phyloP scores from a whole-genome alignment of 2,888 invertebrate genomes.

The Plebejus melissa region DNA sequence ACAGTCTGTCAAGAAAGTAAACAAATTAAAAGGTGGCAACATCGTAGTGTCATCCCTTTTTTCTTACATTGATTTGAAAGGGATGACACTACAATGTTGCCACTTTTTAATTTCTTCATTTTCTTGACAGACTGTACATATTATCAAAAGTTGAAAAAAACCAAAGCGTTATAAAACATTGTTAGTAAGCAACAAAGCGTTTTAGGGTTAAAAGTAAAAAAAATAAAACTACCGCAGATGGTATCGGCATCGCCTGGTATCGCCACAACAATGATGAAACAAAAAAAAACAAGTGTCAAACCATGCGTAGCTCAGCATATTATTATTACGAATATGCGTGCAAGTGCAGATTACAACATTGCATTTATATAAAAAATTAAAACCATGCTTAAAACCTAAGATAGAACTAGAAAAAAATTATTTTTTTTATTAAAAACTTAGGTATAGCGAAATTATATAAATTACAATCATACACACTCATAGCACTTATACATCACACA shows the following conservation, averaged over 20 bases:
- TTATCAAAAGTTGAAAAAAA: neutral
- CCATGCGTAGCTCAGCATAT: conserved; percentile 59
- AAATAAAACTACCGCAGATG: conserved; percentile 82
- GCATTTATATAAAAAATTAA: conserved; percentile 33
- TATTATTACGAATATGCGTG: conserved; percentile 35
- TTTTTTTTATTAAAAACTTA: neutral
- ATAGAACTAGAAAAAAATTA: neutral
- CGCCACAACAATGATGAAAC: conserved; percentile 73
- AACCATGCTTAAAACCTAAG: neutral
- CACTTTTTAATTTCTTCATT: too few species aligned
- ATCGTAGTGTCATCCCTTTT: too few species aligned
- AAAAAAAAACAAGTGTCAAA: conserved; percentile 60
- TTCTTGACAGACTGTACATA: too few species aligned
- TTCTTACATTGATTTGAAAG: too few species aligned
- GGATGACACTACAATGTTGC: too few species aligned
- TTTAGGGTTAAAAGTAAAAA: conserved; percentile 40
- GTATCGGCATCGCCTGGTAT: conserved; percentile 83
- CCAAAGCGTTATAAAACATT: neutral
- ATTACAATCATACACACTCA: too few species aligned
- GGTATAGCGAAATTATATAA: neutral
- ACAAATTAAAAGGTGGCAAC: too few species aligned
- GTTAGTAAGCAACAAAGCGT: conserved; percentile 29
- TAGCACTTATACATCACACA: too few species aligned
- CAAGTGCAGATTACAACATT: conserved; percentile 35
- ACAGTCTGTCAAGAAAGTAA: too few species aligned